Conservation (phyloP, 2,113 vertebrate species). For the Engystomops pustulosus region DNA sequence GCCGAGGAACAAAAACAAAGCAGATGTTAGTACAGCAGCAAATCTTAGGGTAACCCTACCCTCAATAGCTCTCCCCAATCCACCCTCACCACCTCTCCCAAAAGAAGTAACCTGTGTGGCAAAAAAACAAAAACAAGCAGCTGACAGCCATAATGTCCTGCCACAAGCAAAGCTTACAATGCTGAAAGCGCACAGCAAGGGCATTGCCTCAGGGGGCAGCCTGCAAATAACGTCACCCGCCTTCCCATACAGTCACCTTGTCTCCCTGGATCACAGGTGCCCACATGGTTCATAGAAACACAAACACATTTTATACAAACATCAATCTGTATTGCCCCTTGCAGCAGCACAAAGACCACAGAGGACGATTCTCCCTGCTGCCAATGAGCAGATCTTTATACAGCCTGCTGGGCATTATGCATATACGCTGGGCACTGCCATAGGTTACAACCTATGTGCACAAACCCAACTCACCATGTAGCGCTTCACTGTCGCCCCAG, state of each 20-base stretch:
- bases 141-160: background rate
- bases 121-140: conserved; percentile 15
- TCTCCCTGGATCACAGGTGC: conserved; percentile 7
- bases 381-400: too few relatives aligned
- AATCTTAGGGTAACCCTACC: conserved; percentile 58
- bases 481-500: background rate
- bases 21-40: conserved; percentile 81
- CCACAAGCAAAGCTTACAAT: conserved; percentile 48
- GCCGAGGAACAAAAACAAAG: conserved; percentile 77
- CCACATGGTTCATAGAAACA: conserved; percentile 6
- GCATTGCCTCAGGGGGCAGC: background rate
- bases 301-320: conserved; percentile 14
- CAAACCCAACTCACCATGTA: too few relatives aligned
- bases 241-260: background rate
- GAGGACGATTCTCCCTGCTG: background rate
- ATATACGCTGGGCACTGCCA: too few relatives aligned
- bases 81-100: background rate
- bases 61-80: background rate
- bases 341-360: background rate
- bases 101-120: background rate
- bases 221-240: background rate
- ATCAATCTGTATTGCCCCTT: background rate
- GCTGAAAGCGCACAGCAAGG: conserved; percentile 31
- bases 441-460: too few relatives aligned
- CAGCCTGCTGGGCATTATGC: background rate